Evolutionary conservation across 2,113 vertebrate genomes (phyloP).

Genomic region (Labeo rohita): DNA sequence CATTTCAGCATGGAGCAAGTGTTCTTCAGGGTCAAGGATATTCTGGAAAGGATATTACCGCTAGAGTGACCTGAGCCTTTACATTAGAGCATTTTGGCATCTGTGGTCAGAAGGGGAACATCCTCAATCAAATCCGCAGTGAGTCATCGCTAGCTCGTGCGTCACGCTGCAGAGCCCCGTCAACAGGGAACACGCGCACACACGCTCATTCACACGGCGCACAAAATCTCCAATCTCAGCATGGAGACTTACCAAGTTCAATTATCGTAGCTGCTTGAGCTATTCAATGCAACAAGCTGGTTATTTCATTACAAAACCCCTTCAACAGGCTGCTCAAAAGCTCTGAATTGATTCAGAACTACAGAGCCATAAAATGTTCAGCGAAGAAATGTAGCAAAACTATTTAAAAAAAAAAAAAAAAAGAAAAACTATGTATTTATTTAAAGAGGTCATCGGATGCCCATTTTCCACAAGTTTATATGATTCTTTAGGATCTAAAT

Average conservation of each 20-base stretch:
- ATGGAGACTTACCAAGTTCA: slow-evolving; percentile 20
- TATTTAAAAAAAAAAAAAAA: too few species aligned
- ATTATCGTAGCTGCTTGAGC: slow-evolving; percentile 16
- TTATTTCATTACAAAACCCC: not conserved
- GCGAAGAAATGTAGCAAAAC: not conserved
- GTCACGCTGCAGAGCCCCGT: slow-evolving; percentile 39
- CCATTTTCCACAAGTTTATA: too few species aligned
- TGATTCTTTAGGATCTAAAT: too few species aligned
- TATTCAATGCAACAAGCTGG: slow-evolving; percentile 15
- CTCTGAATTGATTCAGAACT: not conserved
- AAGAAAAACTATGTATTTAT: too few species aligned
- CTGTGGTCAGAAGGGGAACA: slow-evolving; percentile 32
- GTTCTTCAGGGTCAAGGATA: slow-evolving; percentile 32
- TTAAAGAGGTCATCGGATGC: too few species aligned
- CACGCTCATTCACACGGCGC: not conserved
- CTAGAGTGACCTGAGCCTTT: slow-evolving; percentile 25
- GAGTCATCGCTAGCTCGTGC: slow-evolving; percentile 57
- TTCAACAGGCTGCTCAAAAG: not conserved
- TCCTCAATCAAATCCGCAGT: slow-evolving; percentile 49
- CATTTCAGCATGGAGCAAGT: slow-evolving; percentile 37
- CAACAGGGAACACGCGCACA: not conserved
- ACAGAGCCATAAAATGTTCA: not conserved
- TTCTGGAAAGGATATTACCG: slow-evolving; percentile 34
- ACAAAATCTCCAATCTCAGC: not conserved
- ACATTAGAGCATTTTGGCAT: slow-evolving; percentile 23